Evolutionary conservation across 2,888 invertebrate genomes (phyloP).

Genomic region (Andrena trimmerana): DNA sequence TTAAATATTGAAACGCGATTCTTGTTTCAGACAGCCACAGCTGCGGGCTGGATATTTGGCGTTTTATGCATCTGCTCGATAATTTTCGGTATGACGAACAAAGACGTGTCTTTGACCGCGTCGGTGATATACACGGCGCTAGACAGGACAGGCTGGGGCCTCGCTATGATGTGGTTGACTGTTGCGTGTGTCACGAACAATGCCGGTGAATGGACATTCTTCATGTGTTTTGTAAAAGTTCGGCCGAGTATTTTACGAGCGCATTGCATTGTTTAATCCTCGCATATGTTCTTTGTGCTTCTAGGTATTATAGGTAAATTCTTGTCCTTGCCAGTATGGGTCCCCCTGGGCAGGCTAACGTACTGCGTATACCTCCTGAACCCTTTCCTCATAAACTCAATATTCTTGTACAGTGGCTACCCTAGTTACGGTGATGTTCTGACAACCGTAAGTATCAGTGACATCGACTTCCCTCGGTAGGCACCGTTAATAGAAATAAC

Average conservation of each 20-base stretch:
- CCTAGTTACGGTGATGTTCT: slow-evolving; percentile 79
- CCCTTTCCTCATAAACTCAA: slow-evolving; percentile 86
- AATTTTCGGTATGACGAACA: slow-evolving; percentile 84
- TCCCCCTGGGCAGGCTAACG: slow-evolving; percentile 86
- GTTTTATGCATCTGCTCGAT: slow-evolving; percentile 83
- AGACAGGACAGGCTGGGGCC: slow-evolving; percentile 86
- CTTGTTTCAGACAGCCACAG: slow-evolving; percentile 76
- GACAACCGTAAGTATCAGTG: slow-evolving; percentile 79
- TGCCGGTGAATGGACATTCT: slow-evolving; percentile 82
- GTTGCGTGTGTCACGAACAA: slow-evolving; percentile 87
- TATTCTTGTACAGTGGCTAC: slow-evolving; percentile 82
- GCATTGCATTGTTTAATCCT: too few relatives aligned
- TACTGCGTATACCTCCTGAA: slow-evolving; percentile 88
- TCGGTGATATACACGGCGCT: slow-evolving; percentile 86
- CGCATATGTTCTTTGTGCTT: slow-evolving; percentile 48
- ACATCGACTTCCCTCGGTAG: too few relatives aligned
- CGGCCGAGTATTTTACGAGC: too few relatives aligned
- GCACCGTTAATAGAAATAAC: neutral
- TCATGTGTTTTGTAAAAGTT: neutral
- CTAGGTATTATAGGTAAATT: slow-evolving; percentile 84
- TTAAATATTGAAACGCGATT: neutral
- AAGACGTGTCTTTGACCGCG: slow-evolving; percentile 84
- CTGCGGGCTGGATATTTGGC: slow-evolving; percentile 83
- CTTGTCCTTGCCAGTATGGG: slow-evolving; percentile 79
- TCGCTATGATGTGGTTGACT: slow-evolving; percentile 87